Evolutionary conservation across 2,888 invertebrate species (phyloP).

Genomic region (Ellobium chinense): DNA sequence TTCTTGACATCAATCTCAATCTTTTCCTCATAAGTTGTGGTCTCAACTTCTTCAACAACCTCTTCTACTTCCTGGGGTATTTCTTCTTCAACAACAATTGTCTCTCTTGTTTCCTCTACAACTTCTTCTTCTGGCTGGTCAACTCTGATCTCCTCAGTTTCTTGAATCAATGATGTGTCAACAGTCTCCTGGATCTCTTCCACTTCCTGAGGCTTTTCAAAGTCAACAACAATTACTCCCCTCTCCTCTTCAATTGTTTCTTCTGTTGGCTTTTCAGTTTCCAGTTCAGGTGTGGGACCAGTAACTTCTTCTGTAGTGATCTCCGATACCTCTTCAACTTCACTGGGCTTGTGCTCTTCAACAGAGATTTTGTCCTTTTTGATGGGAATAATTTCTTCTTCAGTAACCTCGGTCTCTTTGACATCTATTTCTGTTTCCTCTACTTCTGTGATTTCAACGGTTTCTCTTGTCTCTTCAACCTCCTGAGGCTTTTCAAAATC

Average conservation of each 20-base stretch:
- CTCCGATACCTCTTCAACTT: conserved; percentile 30
- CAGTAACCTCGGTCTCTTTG: conserved; percentile 53
- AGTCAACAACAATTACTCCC: conserved; percentile 50
- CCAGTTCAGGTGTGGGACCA: conserved; percentile 28
- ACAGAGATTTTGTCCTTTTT: conserved; percentile 19
- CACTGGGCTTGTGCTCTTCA: conserved; percentile 31
- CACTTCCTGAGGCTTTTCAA: conserved; percentile 49
- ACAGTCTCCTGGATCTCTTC: conserved; percentile 5
- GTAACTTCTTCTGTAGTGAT: conserved; percentile 38
- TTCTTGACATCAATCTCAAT: conserved; percentile 48
- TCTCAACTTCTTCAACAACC: conserved; percentile 36
- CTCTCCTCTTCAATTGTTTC: conserved; percentile 49
- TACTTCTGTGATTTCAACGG: conserved; percentile 42
- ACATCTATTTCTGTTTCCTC: conserved; percentile 52
- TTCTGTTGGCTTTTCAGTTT: conserved; percentile 53
- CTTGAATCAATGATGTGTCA: conserved; percentile 10
- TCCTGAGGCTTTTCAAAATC: conserved; percentile 45
- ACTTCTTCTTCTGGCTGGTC: conserved; percentile 46
- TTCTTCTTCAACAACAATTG: conserved; percentile 45
- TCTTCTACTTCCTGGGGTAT: conserved; percentile 44
- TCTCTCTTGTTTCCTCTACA: conserved; percentile 43
- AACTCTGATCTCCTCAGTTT: conserved; percentile 34
- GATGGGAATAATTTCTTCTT: conserved; percentile 29
- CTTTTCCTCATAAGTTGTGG: not conserved
- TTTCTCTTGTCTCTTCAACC: conserved; percentile 46